Conservation (phyloP, 2,797 vertebrate genomes). For the Clamator glandarius region DNA sequence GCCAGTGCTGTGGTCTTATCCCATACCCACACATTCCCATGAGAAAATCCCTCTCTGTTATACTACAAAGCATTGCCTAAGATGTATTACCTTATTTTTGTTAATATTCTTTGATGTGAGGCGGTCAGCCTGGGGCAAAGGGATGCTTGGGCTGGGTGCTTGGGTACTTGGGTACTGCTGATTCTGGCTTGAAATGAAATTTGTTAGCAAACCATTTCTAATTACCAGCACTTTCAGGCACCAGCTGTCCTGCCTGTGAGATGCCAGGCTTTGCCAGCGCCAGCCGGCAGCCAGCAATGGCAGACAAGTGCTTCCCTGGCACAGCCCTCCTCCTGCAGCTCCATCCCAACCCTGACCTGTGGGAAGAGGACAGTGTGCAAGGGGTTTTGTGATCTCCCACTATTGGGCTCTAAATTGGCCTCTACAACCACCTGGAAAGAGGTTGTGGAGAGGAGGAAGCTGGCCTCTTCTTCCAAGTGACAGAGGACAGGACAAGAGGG, state of each 20-base stretch:
- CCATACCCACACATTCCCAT: rapidly evolving
- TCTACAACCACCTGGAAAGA: no score
- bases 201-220: constrained; percentile 19
- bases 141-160: neutral
- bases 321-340: neutral
- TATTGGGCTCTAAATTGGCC: rapidly evolving
- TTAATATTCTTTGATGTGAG: rapidly evolving
- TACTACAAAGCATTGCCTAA: neutral
- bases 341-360: rapidly evolving
- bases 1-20: neutral
- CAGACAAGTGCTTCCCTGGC: rapidly evolving
- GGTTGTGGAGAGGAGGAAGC: no score
- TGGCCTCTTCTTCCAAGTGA: no score
- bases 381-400: neutral
- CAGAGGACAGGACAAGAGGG: no score
- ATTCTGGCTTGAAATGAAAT: neutral
- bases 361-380: neutral
- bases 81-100: rapidly evolving
- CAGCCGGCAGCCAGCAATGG: neutral
- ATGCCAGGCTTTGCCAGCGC: neutral
- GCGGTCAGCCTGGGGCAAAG: no score
- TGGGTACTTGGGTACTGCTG: neutral
- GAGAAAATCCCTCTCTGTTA: neutral
- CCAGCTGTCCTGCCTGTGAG: neutral
- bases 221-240: neutral